phyloP scores from a whole-genome alignment of 2,888 invertebrate genomes.

The Nesidiocoris tenuis region DNA sequence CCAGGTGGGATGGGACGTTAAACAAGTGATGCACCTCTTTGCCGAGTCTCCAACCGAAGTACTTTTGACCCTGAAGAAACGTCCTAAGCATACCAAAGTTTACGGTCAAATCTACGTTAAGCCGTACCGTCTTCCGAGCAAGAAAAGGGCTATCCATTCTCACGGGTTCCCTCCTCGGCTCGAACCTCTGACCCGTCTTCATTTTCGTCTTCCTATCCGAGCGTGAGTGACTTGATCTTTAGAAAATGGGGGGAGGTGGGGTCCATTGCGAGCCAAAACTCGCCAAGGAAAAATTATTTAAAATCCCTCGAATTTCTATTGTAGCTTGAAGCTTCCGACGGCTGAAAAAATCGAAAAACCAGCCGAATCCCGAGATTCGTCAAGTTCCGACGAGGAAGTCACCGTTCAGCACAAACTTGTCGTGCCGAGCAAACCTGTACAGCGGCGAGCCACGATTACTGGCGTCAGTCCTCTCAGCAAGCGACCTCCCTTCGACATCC shows the following conservation, averaged over 20 bases:
- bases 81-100: constrained; percentile 77
- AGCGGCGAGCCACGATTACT: constrained; percentile 83
- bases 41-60: constrained; percentile 79
- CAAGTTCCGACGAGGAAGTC: constrained; percentile 49
- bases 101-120: constrained; percentile 73
- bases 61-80: constrained; percentile 75
- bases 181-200: constrained; percentile 46
- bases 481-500: constrained; percentile 65
- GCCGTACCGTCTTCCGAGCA: constrained; percentile 71
- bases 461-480: constrained; percentile 72
- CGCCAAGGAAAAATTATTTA: too few relatives aligned
- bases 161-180: constrained; percentile 63
- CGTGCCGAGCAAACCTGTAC: constrained; percentile 67
- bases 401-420: constrained; percentile 49
- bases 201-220: constrained; percentile 44
- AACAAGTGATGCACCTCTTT: constrained; percentile 70
- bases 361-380: constrained; percentile 44
- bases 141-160: constrained; percentile 63
- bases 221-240: too few relatives aligned
- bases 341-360: constrained; percentile 39
- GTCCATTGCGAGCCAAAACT: too few relatives aligned
- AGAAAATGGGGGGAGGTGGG: too few relatives aligned
- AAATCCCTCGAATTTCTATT: not conserved
- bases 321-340: constrained; percentile 44
- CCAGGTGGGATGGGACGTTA: constrained; percentile 78